phyloP scores from a whole-genome alignment of 2,797 vertebrate species.

The Calcarius lapponicus region DNA sequence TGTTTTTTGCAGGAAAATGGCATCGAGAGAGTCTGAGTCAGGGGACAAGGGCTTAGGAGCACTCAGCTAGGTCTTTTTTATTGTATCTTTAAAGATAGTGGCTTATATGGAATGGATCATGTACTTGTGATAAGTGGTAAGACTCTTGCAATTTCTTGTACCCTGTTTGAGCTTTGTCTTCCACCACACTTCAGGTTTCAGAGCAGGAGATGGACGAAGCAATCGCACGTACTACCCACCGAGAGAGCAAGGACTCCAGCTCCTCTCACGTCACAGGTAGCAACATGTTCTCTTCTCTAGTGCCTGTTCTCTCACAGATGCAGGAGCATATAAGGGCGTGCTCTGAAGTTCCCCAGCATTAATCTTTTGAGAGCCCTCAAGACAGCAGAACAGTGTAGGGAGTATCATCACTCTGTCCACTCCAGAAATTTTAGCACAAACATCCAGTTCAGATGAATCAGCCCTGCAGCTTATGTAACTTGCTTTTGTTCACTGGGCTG shows the following conservation, averaged over 20 bases:
- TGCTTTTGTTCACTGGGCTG: background rate
- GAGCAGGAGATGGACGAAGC: constrained; percentile 96
- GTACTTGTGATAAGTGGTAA: background rate
- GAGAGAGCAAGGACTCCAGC: constrained; percentile 82
- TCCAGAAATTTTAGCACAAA: background rate
- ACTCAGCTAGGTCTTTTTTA: background rate
- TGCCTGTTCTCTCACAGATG: background rate
- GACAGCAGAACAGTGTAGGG: background rate
- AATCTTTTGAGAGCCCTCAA: background rate
- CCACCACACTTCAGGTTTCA: constrained; percentile 81
- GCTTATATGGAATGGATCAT: background rate
- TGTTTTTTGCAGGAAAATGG: background rate
- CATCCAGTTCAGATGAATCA: background rate
- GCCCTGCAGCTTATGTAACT: background rate
- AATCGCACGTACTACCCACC: constrained; percentile 87
- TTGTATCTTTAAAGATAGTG: background rate
- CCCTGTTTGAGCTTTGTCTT: constrained; percentile 19
- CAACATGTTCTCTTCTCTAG: background rate
- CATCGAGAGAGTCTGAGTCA: background rate
- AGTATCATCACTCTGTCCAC: background rate
- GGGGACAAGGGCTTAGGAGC: background rate
- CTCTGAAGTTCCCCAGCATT: background rate
- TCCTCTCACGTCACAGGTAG: constrained; percentile 78
- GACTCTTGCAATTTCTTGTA: background rate
- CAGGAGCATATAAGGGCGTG: background rate